A percentile compares a stretch with the other conserved stretches of the same genome.
These are phyloP conservation scores for Cybosia mesomella DNA, from an alignment of 2,888 invertebrate species.

Conservation along the genomic window DNA sequence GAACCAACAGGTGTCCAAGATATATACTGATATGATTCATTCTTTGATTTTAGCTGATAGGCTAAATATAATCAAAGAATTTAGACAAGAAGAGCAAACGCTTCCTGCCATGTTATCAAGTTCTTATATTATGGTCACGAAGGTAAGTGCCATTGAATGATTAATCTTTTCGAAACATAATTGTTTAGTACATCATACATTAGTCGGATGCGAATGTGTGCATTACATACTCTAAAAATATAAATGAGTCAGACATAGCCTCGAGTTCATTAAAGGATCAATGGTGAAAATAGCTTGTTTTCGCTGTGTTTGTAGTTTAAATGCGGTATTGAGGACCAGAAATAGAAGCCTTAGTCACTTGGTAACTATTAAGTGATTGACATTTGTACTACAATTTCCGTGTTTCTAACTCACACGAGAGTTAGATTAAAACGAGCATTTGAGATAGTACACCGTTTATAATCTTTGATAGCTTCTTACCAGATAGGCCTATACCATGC, in stretches of 20 bases:
- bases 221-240: slow-evolving; percentile 69
- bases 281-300: slow-evolving; percentile 65
- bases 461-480: too few relatives aligned
- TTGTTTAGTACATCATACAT: not conserved
- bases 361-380: slow-evolving; percentile 29
- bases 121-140: not conserved
- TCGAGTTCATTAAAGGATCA: slow-evolving; percentile 61
- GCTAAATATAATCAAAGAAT: too few relatives aligned
- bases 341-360: slow-evolving; percentile 64
- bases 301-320: slow-evolving; percentile 64
- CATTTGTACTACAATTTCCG: slow-evolving; percentile 17
- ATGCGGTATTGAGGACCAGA: slow-evolving; percentile 56
- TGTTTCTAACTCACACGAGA: not conserved
- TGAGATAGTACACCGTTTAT: not conserved
- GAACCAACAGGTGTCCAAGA: too few relatives aligned
- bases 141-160: not conserved
- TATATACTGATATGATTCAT: too few relatives aligned
- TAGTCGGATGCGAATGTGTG: not conserved
- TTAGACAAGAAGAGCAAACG: too few relatives aligned
- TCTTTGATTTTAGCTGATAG: too few relatives aligned
- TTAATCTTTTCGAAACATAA: slow-evolving; percentile 1
- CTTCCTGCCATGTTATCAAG: too few relatives aligned
- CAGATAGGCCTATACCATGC: too few relatives aligned
- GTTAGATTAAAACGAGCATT: not conserved
- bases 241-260: slow-evolving; percentile 70